Base-by-base conservation (phyloP, 2,113 vertebrate species). In the Takifugu flavidus region DNA sequence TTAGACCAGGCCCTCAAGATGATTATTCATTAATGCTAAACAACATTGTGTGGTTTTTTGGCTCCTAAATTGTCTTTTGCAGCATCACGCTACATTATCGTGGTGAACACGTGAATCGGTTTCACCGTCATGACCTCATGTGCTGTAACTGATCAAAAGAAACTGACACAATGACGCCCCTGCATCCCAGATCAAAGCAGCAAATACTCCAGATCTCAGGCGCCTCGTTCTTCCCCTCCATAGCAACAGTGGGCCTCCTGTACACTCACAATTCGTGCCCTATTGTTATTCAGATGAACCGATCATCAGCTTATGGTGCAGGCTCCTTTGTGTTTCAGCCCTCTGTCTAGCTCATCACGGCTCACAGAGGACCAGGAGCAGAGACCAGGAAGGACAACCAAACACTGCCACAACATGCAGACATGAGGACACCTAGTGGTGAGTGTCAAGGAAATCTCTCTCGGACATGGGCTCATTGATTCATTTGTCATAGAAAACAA, bases 231-330 rank as follows among this genome's bases (percentile, higher is more conserved):
- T 82, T 66, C 58, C 74, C 81, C 76, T 53, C 88, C 88, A 89
- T 91, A 84, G 90, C 88, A 91, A 91, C 90, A 52, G 69, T 13
- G 62, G 45, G 56, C 70, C 61, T 77, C 77, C 75, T 62, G 61
- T 75, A 56, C 65, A 69, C 78, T 84, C 80, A 84, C 70, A 81
- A 85, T 87, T 85, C 79, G 77, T 56, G 55, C 53, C 67, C 84
- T 78, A 88, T 91, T 91, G 87, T 91, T 79, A 91, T 91, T 91
- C 51, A 91, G 83, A 91, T 91, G 34, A 82, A 82, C 65, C 65
- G 13, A 61, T 80, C 67, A 67, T 84, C 67, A 58, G 74, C 69
- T 72, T 77, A 56, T 66, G 62, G 67, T 67, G 65, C 71, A 57
- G 15, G 47, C 13, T 68, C 55, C 62, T 82, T 87, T 87, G 72